Conservation (phyloP, 1,140 invertebrate genomes). For the Trichogramma pretiosum region DNA sequence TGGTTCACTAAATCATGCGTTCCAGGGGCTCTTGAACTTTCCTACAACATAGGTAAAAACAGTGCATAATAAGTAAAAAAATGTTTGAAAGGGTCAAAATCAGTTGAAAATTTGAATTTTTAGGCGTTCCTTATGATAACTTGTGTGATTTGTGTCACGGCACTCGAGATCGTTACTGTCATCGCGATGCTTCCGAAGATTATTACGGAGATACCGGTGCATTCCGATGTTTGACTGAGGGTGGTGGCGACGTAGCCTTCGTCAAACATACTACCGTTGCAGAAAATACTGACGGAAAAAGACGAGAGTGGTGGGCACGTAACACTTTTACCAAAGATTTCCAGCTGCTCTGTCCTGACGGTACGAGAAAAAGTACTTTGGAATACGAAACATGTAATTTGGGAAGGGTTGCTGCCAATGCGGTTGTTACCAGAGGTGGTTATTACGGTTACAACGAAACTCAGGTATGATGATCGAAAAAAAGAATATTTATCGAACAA, state of each 20-base stretch:
- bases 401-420: slow-evolving; percentile 84
- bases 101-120: background rate
- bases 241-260: slow-evolving; percentile 90
- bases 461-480: slow-evolving; percentile 32
- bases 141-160: slow-evolving; percentile 92
- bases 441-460: slow-evolving; percentile 64
- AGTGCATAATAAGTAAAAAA: slow-evolving; percentile 4
- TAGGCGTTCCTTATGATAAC: slow-evolving; percentile 72
- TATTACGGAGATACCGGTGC: slow-evolving; percentile 71
- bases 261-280: slow-evolving; percentile 85
- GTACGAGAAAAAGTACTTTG: slow-evolving; percentile 65
- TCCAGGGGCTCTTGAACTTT: slow-evolving; percentile 76
- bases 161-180: slow-evolving; percentile 69
- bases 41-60: slow-evolving; percentile 59
- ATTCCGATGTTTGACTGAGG: slow-evolving; percentile 66
- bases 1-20: slow-evolving; percentile 89
- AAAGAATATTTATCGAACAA: background rate
- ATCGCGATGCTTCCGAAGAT: slow-evolving; percentile 75
- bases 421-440: slow-evolving; percentile 76
- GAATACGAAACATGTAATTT: slow-evolving; percentile 83
- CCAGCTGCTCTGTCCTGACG: slow-evolving; percentile 88
- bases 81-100: background rate
- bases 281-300: slow-evolving; percentile 84
- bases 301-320: slow-evolving; percentile 85
- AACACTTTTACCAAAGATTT: slow-evolving; percentile 87